These are phyloP conservation scores for Papilio helenus DNA, from an alignment of 1,140 invertebrate genomes.

Conservation along the genomic window DNA sequence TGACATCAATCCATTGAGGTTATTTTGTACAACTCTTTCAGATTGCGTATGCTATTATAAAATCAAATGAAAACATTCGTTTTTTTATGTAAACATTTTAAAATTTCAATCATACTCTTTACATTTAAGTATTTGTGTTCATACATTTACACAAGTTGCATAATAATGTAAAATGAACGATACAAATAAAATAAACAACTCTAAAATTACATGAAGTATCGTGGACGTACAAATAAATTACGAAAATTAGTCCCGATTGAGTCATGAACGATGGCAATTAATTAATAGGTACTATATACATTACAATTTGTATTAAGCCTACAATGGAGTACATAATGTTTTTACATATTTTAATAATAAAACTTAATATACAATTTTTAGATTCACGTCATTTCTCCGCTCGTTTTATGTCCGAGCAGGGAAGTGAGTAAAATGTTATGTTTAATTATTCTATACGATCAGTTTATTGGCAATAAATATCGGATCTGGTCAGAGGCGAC, in stretches of 20 bases:
- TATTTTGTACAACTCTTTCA: conserved; percentile 1
- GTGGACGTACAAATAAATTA: no score
- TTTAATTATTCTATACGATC: conserved; percentile 15
- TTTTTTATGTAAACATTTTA: background rate
- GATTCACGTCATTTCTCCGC: conserved; percentile 2
- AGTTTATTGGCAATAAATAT: conserved; percentile 25
- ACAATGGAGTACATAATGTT: no score
- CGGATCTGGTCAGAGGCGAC: conserved; percentile 6
- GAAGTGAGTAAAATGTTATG: background rate
- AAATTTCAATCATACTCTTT: background rate
- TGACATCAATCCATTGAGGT: conserved; percentile 1
- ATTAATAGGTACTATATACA: no score
- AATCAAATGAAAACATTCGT: background rate
- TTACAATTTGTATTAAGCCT: no score
- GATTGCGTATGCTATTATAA: background rate
- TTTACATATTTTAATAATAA: background rate
- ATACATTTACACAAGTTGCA: no score
- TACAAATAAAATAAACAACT: no score
- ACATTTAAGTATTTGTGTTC: no score
- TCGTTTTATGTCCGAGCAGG: background rate
- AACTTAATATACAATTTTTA: background rate
- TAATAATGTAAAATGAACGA: no score
- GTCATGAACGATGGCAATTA: no score
- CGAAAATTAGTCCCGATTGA: no score
- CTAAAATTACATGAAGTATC: no score